Evolutionary conservation across 1,140 invertebrate genomes (phyloP).

Genomic region (Drosophila setifemur): DNA sequence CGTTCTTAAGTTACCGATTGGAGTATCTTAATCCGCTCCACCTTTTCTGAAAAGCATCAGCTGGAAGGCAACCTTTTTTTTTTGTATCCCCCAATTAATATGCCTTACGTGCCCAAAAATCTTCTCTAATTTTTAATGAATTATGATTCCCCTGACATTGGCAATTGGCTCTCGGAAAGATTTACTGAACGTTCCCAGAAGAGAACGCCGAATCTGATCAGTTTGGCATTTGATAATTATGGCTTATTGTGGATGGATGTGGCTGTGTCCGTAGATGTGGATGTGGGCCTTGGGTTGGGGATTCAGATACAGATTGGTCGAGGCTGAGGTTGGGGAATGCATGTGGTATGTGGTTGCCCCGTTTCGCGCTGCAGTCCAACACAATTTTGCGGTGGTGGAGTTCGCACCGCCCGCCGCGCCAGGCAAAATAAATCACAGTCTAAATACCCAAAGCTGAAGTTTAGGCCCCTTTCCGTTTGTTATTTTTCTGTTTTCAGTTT

Average conservation of each 20-base stretch:
- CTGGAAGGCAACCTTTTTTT: conserved; percentile 4
- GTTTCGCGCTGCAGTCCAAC: conserved; percentile 22
- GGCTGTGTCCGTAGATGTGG: conserved; percentile 21
- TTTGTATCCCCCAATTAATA: conserved; percentile 31
- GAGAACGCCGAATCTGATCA: conserved; percentile 38
- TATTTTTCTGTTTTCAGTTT: conserved; percentile 19
- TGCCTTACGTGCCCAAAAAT: conserved; percentile 8
- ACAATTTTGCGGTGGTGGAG: conserved; percentile 35
- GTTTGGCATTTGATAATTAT: conserved; percentile 75
- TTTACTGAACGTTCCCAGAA: conserved; percentile 11
- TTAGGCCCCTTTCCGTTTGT: conserved; percentile 54
- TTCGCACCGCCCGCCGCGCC: conserved; percentile 64
- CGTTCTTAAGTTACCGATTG: background rate
- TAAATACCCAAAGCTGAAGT: conserved; percentile 77
- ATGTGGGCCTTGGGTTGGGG: background rate
- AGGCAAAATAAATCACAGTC: conserved; percentile 74
- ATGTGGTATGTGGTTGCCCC: conserved; percentile 30
- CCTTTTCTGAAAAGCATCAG: background rate
- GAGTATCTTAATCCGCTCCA: conserved; percentile 26
- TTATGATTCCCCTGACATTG: conserved; percentile 40
- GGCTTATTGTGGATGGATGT: conserved; percentile 65
- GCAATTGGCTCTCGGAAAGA: conserved; percentile 20
- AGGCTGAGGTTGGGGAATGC: conserved; percentile 8
- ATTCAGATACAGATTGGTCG: too few relatives aligned
- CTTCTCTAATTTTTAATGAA: conserved; percentile 30